Evolutionary conservation across 2,113 vertebrate species (phyloP).

Genomic region (Varanus salvator): DNA sequence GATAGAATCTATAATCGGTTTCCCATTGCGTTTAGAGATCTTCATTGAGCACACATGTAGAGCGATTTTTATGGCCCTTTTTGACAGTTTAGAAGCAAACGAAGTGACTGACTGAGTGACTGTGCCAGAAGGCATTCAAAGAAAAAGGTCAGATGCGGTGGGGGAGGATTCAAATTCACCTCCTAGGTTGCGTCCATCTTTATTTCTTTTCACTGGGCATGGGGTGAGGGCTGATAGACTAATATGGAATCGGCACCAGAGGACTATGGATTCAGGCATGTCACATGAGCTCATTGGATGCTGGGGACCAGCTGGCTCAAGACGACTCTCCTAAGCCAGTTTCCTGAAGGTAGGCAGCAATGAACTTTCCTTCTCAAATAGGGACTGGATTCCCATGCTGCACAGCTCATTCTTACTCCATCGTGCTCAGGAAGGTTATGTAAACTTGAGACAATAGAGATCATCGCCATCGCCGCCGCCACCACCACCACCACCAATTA

Average conservation of each 20-base stretch:
- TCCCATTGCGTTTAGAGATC: neutral
- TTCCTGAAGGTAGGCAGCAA: neutral
- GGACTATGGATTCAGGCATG: neutral
- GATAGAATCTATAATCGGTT: neutral
- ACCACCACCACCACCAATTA: neutral
- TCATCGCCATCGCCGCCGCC: too few species aligned
- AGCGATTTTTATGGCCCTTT: neutral
- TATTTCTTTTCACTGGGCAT: neutral
- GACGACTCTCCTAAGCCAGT: neutral
- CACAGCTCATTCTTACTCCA: slow-evolving; percentile 12
- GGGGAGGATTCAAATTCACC: neutral
- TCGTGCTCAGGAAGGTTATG: slow-evolving; percentile 9
- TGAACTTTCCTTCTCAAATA: neutral
- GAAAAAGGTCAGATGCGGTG: neutral
- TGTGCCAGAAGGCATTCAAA: neutral
- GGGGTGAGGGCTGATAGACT: neutral
- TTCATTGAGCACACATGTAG: neutral
- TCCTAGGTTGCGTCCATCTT: neutral
- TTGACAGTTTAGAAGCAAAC: neutral
- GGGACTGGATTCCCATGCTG: slow-evolving; percentile 7
- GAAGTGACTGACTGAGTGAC: neutral
- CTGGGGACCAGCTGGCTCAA: neutral
- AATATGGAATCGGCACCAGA: neutral
- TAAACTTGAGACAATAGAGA: slow-evolving; percentile 8
- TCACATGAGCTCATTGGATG: neutral